Evolutionary conservation across 30 jellyfish, hydroid and myxozoan species (phyloP).

Genomic region (Aurelia coerulea): DNA sequence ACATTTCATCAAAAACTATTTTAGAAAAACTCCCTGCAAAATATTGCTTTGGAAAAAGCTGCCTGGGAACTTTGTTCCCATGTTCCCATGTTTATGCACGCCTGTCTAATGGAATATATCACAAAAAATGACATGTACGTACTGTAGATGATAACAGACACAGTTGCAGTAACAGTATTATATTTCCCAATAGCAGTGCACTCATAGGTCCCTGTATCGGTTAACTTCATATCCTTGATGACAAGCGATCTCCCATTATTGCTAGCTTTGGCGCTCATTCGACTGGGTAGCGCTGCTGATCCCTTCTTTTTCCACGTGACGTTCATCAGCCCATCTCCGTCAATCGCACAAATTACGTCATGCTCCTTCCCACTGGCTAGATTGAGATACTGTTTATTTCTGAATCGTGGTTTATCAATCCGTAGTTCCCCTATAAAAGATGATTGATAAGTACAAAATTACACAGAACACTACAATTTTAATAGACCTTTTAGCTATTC

Average conservation of each 20-base stretch:
- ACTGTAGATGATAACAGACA: constrained; percentile 72
- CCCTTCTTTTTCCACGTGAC: constrained; percentile 80
- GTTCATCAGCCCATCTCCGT: constrained; percentile 71
- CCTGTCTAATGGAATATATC: too few relatives aligned
- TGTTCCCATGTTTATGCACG: too few relatives aligned
- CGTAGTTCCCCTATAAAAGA: too few relatives aligned
- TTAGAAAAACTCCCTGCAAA: too few relatives aligned
- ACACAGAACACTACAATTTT: too few relatives aligned
- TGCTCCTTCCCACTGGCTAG: constrained; percentile 53
- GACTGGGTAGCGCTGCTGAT: constrained; percentile 56
- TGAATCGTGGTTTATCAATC: too few relatives aligned
- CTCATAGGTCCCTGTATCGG: constrained; percentile 76
- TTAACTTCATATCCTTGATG: constrained; percentile 47
- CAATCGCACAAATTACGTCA: constrained; percentile 49
- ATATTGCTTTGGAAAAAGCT: too few relatives aligned
- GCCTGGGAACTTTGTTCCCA: too few relatives aligned
- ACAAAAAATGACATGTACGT: not conserved
- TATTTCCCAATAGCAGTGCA: constrained; percentile 73
- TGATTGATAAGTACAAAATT: too few relatives aligned
- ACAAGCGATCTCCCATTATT: constrained; percentile 45
- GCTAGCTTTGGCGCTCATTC: constrained; percentile 41
- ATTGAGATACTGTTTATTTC: constrained; percentile 39
- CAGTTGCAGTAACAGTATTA: constrained; percentile 49
- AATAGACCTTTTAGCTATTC: too few relatives aligned
- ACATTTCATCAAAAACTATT: too few relatives aligned